Base-by-base conservation (phyloP, 2,888 invertebrate species). In the Drosophila testacea region DNA sequence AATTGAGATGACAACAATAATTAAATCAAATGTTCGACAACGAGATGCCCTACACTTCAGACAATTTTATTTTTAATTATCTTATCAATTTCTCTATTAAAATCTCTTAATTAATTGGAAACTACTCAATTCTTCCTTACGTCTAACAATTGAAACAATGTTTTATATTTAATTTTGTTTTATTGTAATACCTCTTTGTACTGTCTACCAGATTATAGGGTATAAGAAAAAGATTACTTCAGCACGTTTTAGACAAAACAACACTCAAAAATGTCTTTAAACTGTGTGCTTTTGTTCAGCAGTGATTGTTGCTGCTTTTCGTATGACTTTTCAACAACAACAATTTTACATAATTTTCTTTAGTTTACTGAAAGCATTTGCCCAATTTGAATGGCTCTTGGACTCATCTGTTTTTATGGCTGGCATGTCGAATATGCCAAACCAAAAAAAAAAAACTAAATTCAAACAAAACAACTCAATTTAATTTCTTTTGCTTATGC, bases 331-430 rank as follows among this genome's bases (percentile, higher is more conserved):
- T 36, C 56, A 61, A 39, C 55, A 61, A 50, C 52, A 57, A 65
- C 34, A 69, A 81, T 80, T 89, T 79, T 69, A 81, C 66, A 87
- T 89, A 67, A 74, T 81, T 83, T 81, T 74, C 61, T 70, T 56
- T 60, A 63, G 64, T 67, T 57, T 60, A 57, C 47, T 39, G 64
- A 62, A 57, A 48, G 69, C 42, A 57, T 51, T 59, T 44, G 16
- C 44, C 32, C 59, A 51, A 59, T 62, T 71, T 51, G 61, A 41
- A 44, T 68, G 60, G 16, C 36, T 36, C 39, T 56, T 11, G 42
- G 51, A 61, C 63, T 68, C 62, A 69, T 74, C 69, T 54, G 64
- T 69, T 71, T 50, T 39, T 47, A 64, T 38, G 30, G 52, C 47
- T 57, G 57, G 48, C 76, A 65, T 77, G 69, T 68, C 54, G 56